These are phyloP conservation scores for Notarius lentiginosus DNA, from an alignment of 2,113 vertebrate genomes.

Conservation along the genomic window DNA sequence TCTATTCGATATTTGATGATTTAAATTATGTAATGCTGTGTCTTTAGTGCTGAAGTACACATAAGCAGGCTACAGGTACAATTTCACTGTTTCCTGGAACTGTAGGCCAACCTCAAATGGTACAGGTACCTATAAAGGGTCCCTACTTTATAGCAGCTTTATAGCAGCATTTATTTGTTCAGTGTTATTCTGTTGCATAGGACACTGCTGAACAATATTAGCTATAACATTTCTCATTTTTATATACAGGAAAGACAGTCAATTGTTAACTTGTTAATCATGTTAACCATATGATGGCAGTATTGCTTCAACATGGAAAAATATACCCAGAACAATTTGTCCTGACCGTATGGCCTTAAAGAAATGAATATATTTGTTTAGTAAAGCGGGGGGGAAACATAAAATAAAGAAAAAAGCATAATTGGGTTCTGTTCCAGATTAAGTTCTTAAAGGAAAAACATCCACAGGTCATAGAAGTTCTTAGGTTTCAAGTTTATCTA, in stretches of 20 bases:
- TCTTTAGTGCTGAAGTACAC: background rate
- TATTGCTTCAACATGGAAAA: conserved; percentile 40
- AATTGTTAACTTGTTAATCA: background rate
- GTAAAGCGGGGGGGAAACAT: background rate
- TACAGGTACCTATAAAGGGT: background rate
- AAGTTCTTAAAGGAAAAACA: background rate
- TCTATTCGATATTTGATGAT: too few species aligned
- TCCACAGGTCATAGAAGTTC: background rate
- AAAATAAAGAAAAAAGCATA: background rate
- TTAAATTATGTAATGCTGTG: background rate
- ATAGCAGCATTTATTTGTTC: background rate
- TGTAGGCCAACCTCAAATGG: background rate
- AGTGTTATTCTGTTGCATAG: background rate
- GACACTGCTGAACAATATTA: background rate
- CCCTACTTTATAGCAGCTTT: background rate
- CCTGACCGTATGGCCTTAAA: background rate
- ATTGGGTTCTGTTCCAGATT: background rate
- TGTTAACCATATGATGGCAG: conserved; percentile 56
- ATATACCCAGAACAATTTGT: too few species aligned
- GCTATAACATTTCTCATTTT: background rate
- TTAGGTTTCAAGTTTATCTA: background rate
- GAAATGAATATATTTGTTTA: background rate
- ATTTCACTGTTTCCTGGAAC: background rate
- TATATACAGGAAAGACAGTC: background rate
- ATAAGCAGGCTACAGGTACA: background rate